Percentiles rank a stretch among this genome's conserved stretches.
Evolutionary conservation across 2,888 invertebrate genomes (phyloP).

Genomic region (Beris morrisii): DNA sequence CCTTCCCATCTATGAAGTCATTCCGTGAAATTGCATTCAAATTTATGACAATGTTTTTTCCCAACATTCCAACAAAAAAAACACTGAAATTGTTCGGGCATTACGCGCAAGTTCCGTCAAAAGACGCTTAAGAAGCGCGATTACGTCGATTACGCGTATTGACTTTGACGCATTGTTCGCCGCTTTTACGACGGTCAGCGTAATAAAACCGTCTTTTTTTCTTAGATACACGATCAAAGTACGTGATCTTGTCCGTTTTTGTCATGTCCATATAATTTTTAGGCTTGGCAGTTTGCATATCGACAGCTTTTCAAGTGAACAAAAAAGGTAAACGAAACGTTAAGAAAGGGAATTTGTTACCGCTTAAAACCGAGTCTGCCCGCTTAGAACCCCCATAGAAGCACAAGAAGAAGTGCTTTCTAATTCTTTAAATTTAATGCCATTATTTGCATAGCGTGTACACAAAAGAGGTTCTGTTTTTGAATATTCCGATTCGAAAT

Average conservation of each 20-base stretch:
- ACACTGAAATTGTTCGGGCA: no score
- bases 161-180: slow-evolving; percentile 10
- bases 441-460: no score
- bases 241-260: slow-evolving; percentile 15
- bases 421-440: no score
- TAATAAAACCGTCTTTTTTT: background rate
- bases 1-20: background rate
- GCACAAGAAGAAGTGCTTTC: no score
- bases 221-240: slow-evolving; percentile 7
- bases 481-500: no score
- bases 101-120: background rate
- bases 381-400: no score
- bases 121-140: slow-evolving; percentile 3
- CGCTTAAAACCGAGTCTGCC: no score
- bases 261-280: background rate
- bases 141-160: slow-evolving; percentile 1
- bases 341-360: no score
- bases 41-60: background rate
- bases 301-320: no score
- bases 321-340: no score
- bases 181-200: slow-evolving; percentile 13
- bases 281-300: no score
- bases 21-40: slow-evolving; percentile 19
- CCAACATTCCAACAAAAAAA: background rate
- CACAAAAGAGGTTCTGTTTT: no score